Evolutionary conservation across 1,140 invertebrate species (phyloP).

Genomic region (Penaeus japonicus): DNA sequence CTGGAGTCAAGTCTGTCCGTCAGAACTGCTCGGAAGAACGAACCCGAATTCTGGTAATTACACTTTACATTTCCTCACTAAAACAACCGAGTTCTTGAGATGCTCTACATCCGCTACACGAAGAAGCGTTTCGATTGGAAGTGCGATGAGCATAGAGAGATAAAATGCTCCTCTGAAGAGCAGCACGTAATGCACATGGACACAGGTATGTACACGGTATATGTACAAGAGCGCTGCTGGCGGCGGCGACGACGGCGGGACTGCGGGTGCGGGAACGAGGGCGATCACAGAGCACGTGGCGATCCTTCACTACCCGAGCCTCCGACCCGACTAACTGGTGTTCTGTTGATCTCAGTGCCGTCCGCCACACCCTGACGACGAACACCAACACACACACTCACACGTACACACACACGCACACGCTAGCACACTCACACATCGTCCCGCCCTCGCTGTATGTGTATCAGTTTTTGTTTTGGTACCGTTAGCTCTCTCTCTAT

Average conservation of each 20-base stretch:
- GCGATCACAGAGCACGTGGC: neutral
- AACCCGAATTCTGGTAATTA: no score
- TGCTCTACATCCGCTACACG: no score
- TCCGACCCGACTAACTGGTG: slow-evolving; percentile 34
- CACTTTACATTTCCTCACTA: no score
- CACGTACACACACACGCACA: slow-evolving; percentile 20
- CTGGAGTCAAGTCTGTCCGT: no score
- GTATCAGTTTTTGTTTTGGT: slow-evolving; percentile 30
- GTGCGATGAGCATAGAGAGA: no score
- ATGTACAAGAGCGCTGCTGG: no score
- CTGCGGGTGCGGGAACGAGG: slow-evolving; percentile 2
- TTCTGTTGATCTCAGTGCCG: slow-evolving; percentile 26
- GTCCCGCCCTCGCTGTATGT: slow-evolving; percentile 17
- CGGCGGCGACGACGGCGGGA: neutral
- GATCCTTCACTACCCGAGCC: slow-evolving; percentile 15
- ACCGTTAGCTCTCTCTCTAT: slow-evolving; percentile 13
- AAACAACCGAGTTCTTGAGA: no score
- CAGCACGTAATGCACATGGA: no score
- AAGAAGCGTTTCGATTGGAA: no score
- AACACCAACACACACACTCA: slow-evolving; percentile 19
- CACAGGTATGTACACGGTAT: no score
- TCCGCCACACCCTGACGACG: slow-evolving; percentile 19
- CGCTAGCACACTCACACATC: neutral
- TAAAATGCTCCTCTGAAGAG: no score
- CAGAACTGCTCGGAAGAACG: no score